Evolutionary conservation across 1,140 invertebrate genomes (phyloP), one percentile per base, ranked within the genome.

Genomic region (Hypsibius dujardini): DNA sequence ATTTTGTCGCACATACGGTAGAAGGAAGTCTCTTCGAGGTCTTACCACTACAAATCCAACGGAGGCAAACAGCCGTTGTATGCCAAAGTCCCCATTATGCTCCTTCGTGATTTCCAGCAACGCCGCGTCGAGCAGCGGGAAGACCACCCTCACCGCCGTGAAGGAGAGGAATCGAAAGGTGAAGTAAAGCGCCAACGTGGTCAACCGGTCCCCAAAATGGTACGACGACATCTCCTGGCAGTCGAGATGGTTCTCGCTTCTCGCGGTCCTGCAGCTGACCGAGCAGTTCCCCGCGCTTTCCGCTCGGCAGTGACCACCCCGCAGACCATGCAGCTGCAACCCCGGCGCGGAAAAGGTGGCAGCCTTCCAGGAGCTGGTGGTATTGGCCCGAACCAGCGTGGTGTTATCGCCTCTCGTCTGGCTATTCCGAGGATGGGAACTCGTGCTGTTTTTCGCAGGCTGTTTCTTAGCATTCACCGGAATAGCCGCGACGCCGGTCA

Each of bases 51-150:
- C 7, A 42, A 67, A 67, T 7, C 62, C 62, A 12, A 67, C 62
- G 12, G 62, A 67, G 62, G 62, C 62, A 42, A 67, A 67, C 42
- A 67, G 42, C 42, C 62, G 7, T 42, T 67, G 62, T 14, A 67
- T 67, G 62, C 62, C 62, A 67, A 67, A 67, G 45, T 67, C 62
- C 62, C 62, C 62, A 14, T 67, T 67, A 3, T 67, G 7, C 62
- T 67, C 7, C 62, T 67, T 67, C 12, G 62, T 42, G 3, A 67
- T 67, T 42, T 67, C 62, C 62, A 67, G 45, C 7, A 67, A 3
- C 62, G 62, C 62, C 42, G 62, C 62, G 42, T 67, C 62, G 3
- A 3, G 3, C 62, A 67, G 42, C 7, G 62, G 62, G 62, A 67
- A 67, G 3, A 67, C 62, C 62, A 67, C 62, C 7, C 62, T 12